These are phyloP conservation scores for Paracentrotus lividus DNA, from an alignment of 53 echinoderm and acorn worm species.

Conservation along the genomic window DNA sequence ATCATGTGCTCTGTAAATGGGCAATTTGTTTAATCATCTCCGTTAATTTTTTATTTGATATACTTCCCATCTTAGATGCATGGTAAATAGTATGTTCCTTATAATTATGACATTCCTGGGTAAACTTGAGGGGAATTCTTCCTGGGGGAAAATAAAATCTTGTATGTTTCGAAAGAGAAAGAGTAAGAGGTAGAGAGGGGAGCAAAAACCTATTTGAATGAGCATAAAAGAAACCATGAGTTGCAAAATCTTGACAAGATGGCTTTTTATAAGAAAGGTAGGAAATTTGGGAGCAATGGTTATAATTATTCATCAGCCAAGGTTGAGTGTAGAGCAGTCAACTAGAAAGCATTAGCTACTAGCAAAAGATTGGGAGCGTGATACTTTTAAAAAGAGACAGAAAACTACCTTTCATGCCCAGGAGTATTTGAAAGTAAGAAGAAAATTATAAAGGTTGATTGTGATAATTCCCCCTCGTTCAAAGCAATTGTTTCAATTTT, in stretches of 20 bases:
- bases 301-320: background rate
- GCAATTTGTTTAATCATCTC: too few relatives aligned
- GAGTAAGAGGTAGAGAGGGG: background rate
- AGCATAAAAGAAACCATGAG: background rate
- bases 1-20: too few relatives aligned
- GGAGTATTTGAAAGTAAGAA: background rate
- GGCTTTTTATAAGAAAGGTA: background rate
- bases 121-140: background rate
- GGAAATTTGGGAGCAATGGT: background rate
- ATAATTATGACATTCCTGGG: background rate
- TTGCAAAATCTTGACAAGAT: background rate
- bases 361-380: background rate
- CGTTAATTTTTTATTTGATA: too few relatives aligned
- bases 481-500: background rate
- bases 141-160: background rate
- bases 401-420: background rate
- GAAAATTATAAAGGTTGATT: background rate
- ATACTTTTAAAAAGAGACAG: background rate
- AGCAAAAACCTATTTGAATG: background rate
- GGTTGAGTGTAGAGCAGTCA: background rate
- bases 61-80: background rate
- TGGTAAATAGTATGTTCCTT: background rate
- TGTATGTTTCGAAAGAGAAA: background rate
- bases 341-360: background rate
- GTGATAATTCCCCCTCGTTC: background rate